Conservation (phyloP, 2,113 vertebrate genomes). For the Ptyas mucosa region DNA sequence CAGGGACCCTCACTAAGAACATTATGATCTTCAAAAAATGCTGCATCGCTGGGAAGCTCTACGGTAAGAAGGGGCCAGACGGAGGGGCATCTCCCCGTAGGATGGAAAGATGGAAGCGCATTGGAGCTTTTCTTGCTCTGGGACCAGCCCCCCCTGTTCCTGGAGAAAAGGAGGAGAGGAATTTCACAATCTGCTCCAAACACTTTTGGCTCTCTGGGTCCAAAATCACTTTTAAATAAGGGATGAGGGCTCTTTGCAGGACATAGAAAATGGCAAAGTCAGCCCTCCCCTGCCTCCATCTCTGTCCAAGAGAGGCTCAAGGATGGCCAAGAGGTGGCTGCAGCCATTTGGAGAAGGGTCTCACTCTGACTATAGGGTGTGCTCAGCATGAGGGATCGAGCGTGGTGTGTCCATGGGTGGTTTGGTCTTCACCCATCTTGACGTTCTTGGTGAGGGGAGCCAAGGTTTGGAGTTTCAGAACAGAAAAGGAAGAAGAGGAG, state of each 20-base stretch:
- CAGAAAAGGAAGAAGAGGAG: not conserved
- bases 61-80: constrained; percentile 67
- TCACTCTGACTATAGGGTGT: not conserved
- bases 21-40: constrained; percentile 95
- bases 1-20: constrained; percentile 95
- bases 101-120: not conserved
- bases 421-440: not conserved
- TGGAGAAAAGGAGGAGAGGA: not conserved
- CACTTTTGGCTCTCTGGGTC: not conserved
- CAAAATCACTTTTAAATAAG: not conserved
- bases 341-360: not conserved
- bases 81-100: not conserved
- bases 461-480: not conserved
- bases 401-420: not conserved
- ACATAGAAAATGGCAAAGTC: not conserved
- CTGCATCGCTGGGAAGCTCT: constrained; percentile 86
- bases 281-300: not conserved
- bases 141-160: not conserved
- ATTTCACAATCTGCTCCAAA: not conserved
- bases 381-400: not conserved
- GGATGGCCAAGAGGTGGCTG: not conserved
- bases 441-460: not conserved
- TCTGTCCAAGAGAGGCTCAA: not conserved
- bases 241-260: not conserved
- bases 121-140: not conserved